Evolutionary conservation across 2,888 invertebrate genomes (phyloP).

Genomic region (Agonopterix alstromeriana): DNA sequence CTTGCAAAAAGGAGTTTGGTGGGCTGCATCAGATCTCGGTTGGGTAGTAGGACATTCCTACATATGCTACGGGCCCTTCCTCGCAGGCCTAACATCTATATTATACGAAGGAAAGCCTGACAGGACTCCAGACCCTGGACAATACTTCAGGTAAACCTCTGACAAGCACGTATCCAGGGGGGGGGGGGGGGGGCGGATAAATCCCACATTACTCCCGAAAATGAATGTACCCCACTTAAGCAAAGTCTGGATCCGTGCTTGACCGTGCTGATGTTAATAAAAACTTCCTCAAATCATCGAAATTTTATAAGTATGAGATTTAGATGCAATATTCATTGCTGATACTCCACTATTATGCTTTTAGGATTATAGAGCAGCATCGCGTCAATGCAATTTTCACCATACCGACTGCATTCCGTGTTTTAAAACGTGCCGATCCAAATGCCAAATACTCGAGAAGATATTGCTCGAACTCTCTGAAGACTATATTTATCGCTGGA

Average conservation of each 20-base stretch:
- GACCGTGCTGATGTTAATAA: no score
- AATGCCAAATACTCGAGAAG: constrained; percentile 81
- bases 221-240: no score
- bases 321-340: no score
- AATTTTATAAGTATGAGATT: no score
- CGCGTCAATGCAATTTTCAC: constrained; percentile 90
- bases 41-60: constrained; percentile 98
- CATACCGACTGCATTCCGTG: constrained; percentile 93
- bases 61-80: constrained; percentile 93
- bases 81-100: constrained; percentile 87
- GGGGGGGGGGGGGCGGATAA: no score
- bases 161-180: no score
- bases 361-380: constrained; percentile 91
- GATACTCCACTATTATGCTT: constrained; percentile 1
- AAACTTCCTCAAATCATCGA: no score
- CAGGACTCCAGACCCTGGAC: constrained; percentile 93
- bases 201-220: no score
- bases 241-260: no score
- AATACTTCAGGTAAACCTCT: constrained; percentile 86
- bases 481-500: constrained; percentile 89
- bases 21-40: constrained; percentile 93
- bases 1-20: constrained; percentile 88
- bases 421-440: constrained; percentile 89
- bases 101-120: constrained; percentile 97
- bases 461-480: constrained; percentile 83